A percentile compares a stretch with the other conserved stretches of the same genome.
Conservation (phyloP, 2,888 invertebrate genomes). For the Eretmocerus hayati region DNA sequence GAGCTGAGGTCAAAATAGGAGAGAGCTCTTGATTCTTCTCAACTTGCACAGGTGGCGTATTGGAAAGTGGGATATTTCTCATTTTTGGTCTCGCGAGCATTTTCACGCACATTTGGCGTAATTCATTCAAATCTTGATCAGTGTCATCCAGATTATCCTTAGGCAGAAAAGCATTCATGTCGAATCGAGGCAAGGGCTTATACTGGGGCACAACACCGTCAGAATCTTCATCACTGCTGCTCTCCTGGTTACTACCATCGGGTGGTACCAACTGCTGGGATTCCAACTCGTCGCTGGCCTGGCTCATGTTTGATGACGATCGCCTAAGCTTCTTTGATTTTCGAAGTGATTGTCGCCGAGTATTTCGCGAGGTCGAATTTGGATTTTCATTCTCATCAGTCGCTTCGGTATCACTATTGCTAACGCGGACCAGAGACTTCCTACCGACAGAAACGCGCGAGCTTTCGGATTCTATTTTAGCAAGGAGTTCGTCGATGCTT, state of each 20-base stretch:
- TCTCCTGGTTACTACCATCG: not conserved
- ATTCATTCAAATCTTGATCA: conserved; percentile 9
- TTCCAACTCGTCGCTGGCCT: not conserved
- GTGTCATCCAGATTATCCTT: not conserved
- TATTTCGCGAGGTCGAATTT: not conserved
- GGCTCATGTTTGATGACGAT: not conserved
- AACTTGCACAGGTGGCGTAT: not conserved
- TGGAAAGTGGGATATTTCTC: not conserved
- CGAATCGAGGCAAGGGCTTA: not conserved
- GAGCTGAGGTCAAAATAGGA: not conserved
- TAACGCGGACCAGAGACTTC: not conserved
- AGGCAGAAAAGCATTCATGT: not conserved
- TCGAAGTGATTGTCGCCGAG: not conserved
- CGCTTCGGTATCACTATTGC: not conserved
- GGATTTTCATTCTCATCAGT: not conserved
- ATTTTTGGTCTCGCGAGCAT: not conserved
- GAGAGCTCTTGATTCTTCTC: not conserved
- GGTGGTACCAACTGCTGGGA: not conserved
- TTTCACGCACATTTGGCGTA: not conserved
- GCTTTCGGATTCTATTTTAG: conserved; percentile 1
- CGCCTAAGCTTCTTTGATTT: not conserved
- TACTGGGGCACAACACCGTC: conserved; percentile 7
- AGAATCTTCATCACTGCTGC: not conserved
- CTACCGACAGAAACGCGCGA: not conserved
- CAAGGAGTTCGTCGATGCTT: conserved; percentile 7